phyloP scores from a whole-genome alignment of 1,140 invertebrate species.

The Heliconius congener region DNA sequence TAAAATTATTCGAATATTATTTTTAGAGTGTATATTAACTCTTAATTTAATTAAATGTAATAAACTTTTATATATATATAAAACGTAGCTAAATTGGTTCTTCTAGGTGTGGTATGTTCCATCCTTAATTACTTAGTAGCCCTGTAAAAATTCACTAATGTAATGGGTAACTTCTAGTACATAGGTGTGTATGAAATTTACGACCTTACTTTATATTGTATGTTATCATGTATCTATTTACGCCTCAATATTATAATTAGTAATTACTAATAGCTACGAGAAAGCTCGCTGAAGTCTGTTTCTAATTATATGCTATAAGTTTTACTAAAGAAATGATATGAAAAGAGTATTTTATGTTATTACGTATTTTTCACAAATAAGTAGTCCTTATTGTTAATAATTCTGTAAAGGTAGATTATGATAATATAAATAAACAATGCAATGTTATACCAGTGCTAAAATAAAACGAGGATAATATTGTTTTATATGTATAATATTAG shows the following conservation, averaged over 20 bases:
- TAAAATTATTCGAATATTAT: too few species aligned
- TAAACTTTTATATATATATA: not conserved
- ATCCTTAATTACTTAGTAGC: constrained; percentile 24
- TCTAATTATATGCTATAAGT: not conserved
- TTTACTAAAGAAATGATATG: too few species aligned
- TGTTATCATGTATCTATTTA: not conserved
- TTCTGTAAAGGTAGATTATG: not conserved
- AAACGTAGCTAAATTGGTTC: not conserved
- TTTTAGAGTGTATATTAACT: too few species aligned
- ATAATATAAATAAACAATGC: not conserved
- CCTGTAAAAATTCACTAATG: constrained; percentile 22
- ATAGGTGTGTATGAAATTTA: constrained; percentile 19
- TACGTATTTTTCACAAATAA: not conserved
- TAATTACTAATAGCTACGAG: not conserved
- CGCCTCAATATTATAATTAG: not conserved
- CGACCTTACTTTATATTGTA: not conserved
- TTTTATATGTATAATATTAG: constrained; percentile 19
- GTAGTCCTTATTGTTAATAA: not conserved
- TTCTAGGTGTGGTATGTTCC: constrained; percentile 10
- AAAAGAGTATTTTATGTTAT: too few species aligned
- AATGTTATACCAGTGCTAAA: not conserved
- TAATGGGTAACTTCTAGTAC: constrained; percentile 19
- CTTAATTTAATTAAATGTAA: not conserved
- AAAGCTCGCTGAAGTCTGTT: not conserved
- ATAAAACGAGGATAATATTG: constrained; percentile 1